Evolutionary conservation across 2,113 vertebrate species (phyloP), one percentile per base, ranked within the genome.

Genomic region (Chionomys nivalis): DNA sequence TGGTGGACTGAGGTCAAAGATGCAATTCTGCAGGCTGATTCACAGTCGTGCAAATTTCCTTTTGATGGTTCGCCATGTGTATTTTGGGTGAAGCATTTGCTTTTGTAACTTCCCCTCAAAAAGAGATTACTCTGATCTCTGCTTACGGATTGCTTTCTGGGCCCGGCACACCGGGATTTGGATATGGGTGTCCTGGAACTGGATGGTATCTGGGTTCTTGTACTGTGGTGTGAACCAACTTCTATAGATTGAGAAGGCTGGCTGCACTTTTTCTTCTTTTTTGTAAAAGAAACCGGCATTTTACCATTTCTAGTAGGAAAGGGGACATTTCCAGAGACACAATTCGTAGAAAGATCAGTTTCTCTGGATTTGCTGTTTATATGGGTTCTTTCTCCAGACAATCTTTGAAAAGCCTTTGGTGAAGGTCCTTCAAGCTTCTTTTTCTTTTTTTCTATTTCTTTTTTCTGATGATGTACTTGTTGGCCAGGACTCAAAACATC

Each of bases 111-210:
- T 63, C 72, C 73, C 89, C 55, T 89, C 36, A 89, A 24, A 90
- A 55, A 78, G 12, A 17, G 12, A 82, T 39, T 82, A 58, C 82
- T 96, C 23, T 91, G 66, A n/a, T 96, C 94, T 97, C 89, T 98
- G 92, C 91, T 96, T 72, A 52, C 10, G 21, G 72, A 89, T 82
- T 92, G 88, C 61, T 77, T 94, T 94, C 68, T 92, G 49, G 31
- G 24, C 39, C 26, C 14, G n/a, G 1, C 58, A 89, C 93, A 92
- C 87, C 93, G 95, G 13, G 97, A 97, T 79, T 93, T 95, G 21
- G 96, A 97, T 89, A 87, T 96, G 19, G 75, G 86, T 6, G n/a
- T 89, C 14, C 2, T 47, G 5, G 55, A 75, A 44, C 49, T 92
- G 44, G 76, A 66, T 44, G 0, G 87, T 75, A 82, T 93, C 91